Evolutionary conservation across 2,797 vertebrate genomes (phyloP), one percentile per base, ranked within the genome.

Genomic region (Natrix natrix): DNA sequence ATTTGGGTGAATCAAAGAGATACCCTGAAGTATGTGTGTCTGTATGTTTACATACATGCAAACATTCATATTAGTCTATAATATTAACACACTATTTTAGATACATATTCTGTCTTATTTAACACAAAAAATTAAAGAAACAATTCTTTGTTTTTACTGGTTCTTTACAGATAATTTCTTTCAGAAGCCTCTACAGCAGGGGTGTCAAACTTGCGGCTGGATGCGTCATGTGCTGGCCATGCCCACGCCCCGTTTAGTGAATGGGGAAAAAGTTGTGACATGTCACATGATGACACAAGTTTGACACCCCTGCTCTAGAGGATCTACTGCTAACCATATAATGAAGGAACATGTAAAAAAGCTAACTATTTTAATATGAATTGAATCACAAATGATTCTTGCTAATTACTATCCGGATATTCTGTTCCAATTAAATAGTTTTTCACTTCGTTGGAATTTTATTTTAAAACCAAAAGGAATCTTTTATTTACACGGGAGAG

Each of bases 281-380:
- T 2, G 20, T 60, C 20, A 60, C 8, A 2, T 60, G 59, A 60
- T 0, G 7, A 60, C 2, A 2, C 7, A 2, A 60, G 59, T 60
- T 22, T 60, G 59, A 8, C 20, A 22, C 20, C 20, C 59, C 59
- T 60, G 22, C 59, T 60, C 22, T 28, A n/a, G 10, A 28, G 26
- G 94, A 95, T 95, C 92, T 89, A 94, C 92, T 96, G 59, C 93
- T 12, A 93, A 93, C 93, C 96, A 88, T 93, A 93, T 91, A 88
- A 95, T 92, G 89, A 95, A 94, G 95, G 88, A 94, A 92, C 95
- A 3, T 1, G 61, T 14, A 83, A 91, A 93, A 92, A 93, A 28
- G 1, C 91, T 83, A 20, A 57, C 83, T 66, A 92, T 57, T 63
- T 95, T 91, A 90, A 93, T 92, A 93, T 92, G 93, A 95, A 92